phyloP scores from a whole-genome alignment of 2,888 invertebrate species.

The Dorcus parallelipipedus region DNA sequence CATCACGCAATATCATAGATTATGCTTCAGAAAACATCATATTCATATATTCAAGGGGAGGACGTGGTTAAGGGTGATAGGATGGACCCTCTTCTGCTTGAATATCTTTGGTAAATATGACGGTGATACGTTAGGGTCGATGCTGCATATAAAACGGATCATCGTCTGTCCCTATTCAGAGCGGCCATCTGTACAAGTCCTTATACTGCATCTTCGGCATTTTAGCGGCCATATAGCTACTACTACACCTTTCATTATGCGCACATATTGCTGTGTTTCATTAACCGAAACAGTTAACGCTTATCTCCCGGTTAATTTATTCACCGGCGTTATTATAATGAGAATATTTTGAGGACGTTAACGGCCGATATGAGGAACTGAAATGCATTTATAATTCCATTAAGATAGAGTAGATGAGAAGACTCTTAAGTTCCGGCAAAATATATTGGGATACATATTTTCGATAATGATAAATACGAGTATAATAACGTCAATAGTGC shows the following conservation, averaged over 20 bases:
- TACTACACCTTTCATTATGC: slow-evolving; percentile 1
- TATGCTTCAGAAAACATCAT: slow-evolving; percentile 42
- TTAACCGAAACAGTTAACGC: neutral
- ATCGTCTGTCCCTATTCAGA: slow-evolving; percentile 26
- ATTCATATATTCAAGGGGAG: slow-evolving; percentile 37
- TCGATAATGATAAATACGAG: too few species aligned
- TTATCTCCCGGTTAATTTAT: neutral
- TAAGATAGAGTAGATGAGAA: neutral
- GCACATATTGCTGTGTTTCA: neutral
- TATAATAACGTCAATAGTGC: too few species aligned
- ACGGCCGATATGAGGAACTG: too few species aligned
- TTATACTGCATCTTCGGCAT: neutral
- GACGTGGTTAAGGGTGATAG: slow-evolving; percentile 24
- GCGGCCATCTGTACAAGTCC: slow-evolving; percentile 20
- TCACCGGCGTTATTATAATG: neutral
- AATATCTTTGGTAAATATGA: slow-evolving; percentile 33
- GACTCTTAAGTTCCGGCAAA: neutral
- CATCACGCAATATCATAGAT: slow-evolving; percentile 40
- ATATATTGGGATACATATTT: neutral
- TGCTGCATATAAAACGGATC: slow-evolving; percentile 40
- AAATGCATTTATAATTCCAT: neutral
- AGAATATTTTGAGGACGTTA: neutral
- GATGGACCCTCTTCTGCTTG: slow-evolving; percentile 26
- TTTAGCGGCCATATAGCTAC: neutral
- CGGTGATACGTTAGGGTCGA: slow-evolving; percentile 29